Evolutionary conservation across 1,140 invertebrate species (phyloP).

Genomic region (Octopus sinensis): DNA sequence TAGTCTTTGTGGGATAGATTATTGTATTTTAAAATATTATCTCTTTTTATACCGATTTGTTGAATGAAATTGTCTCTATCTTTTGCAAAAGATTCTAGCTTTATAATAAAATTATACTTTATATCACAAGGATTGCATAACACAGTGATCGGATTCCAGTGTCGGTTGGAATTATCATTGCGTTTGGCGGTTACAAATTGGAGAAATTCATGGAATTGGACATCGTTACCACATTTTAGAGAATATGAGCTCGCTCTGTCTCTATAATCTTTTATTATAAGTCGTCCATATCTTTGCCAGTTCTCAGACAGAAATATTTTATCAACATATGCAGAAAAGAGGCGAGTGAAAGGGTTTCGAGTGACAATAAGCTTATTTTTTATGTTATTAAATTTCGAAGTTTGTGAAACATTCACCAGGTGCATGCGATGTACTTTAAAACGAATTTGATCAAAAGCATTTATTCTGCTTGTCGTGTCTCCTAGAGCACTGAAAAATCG

Average conservation of each 20-base stretch:
- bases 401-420: not conserved
- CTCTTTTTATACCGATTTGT: not conserved
- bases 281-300: not conserved
- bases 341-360: slow-evolving; percentile 24
- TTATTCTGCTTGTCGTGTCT: not conserved
- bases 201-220: slow-evolving; percentile 9
- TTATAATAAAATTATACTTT: slow-evolving; percentile 14
- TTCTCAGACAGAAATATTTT: slow-evolving; percentile 21
- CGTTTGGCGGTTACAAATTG: not conserved
- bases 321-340: slow-evolving; percentile 31
- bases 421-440: not conserved
- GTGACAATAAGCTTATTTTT: slow-evolving; percentile 17
- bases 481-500: not conserved
- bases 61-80: slow-evolving; percentile 18
- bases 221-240: slow-evolving; percentile 5
- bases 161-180: not conserved
- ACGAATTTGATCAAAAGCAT: not conserved
- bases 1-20: not conserved
- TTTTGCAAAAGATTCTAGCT: slow-evolving; percentile 24
- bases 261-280: not conserved
- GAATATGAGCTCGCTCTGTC: not conserved
- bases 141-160: slow-evolving; percentile 18
- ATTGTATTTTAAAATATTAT: not conserved
- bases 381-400: not conserved
- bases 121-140: slow-evolving; percentile 20